A percentile compares a stretch with the other conserved stretches of the same genome.
Conservation (phyloP, 2,113 vertebrate species). For the Danio rerio region GRCz12tu NC_133198.1:19552501-19553000, state of each 20-base stretch:
- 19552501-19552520: no score
- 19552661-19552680: not conserved
- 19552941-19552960: no score
- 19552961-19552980: no score
- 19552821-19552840: no score
- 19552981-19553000: no score
- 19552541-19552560: no score
- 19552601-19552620: not conserved
- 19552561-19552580: no score
- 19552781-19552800: not conserved
- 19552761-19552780: no score
- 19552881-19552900: not conserved
- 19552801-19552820: not conserved
- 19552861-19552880: no score
- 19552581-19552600: not conserved
- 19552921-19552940: no score
- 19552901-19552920: not conserved
- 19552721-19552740: no score
- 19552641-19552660: not conserved
- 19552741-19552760: not conserved
- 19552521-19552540: no score
- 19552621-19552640: slow-evolving; percentile 20
- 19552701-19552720: not conserved
- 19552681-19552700: not conserved
- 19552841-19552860: not conserved